These are phyloP conservation scores for Casuarius casuarius DNA, from an alignment of 2,113 vertebrate genomes.

Conservation along the genomic window DNA sequence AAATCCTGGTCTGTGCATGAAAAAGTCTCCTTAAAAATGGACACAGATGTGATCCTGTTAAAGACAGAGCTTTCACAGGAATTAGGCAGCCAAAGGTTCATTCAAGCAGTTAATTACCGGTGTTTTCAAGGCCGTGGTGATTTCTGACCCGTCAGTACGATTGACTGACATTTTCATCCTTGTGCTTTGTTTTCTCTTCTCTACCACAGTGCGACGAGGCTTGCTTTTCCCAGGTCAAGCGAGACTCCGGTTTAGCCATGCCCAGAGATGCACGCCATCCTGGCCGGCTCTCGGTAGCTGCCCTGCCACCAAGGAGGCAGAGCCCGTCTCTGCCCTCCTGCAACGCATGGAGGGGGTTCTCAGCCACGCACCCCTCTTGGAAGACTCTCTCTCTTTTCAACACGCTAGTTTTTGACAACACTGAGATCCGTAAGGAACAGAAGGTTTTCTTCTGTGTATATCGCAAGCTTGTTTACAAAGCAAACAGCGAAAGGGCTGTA, in stretches of 20 bases:
- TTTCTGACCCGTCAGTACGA: background rate
- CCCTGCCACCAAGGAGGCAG: background rate
- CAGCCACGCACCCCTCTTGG: background rate
- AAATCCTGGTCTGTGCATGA: background rate
- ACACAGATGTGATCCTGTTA: background rate
- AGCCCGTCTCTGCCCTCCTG: background rate
- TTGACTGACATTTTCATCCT: background rate
- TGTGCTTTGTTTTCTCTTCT: background rate
- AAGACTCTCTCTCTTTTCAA: background rate
- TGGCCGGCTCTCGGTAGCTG: background rate
- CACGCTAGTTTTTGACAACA: constrained; percentile 50
- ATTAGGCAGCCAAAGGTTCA: background rate
- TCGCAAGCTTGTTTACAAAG: constrained; percentile 40
- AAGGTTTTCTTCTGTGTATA: constrained; percentile 22
- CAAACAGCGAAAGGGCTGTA: constrained; percentile 39
- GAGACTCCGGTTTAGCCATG: background rate
- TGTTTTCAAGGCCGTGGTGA: background rate
- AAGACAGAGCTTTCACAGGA: background rate
- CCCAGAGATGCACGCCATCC: background rate
- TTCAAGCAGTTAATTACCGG: background rate
- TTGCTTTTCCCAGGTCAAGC: background rate
- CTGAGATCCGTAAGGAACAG: constrained; percentile 16
- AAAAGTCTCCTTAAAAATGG: background rate
- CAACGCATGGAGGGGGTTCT: background rate
- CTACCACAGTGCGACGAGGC: background rate